Percentiles rank a stretch among this genome's conserved stretches.
Conservation (phyloP, 1,140 invertebrate genomes). For the Saccostrea cuccullata region DNA sequence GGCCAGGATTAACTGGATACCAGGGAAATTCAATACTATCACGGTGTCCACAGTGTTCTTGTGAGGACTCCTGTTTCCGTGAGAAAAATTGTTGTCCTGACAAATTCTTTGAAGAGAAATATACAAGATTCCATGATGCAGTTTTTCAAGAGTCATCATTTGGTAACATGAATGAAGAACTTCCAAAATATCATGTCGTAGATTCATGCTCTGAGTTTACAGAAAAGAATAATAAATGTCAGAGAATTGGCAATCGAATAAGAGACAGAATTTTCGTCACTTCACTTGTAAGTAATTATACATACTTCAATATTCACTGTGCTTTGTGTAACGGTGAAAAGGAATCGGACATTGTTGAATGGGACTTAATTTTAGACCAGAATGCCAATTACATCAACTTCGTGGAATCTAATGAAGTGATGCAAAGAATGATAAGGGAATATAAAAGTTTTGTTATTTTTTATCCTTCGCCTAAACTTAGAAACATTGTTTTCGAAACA, state of each 20-base stretch:
- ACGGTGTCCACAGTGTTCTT: background rate
- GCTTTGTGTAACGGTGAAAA: background rate
- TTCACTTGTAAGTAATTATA: constrained; percentile 1
- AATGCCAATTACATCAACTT: background rate
- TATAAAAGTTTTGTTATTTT: background rate
- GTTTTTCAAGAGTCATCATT: background rate
- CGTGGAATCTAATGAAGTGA: background rate
- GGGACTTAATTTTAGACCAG: background rate
- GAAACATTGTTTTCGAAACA: background rate
- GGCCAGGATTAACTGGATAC: background rate
- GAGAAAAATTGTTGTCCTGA: background rate
- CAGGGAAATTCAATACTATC: background rate
- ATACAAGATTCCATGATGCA: background rate
- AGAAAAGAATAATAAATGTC: background rate
- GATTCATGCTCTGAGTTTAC: background rate
- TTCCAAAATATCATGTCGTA: background rate
- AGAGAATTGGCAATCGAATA: background rate
- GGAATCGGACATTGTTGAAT: background rate
- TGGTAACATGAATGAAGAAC: too few relatives aligned
- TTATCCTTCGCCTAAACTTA: background rate
- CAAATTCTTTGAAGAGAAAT: background rate
- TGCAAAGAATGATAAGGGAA: background rate
- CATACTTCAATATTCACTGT: background rate
- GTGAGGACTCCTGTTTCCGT: background rate
- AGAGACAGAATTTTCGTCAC: background rate